Conservation (phyloP, 2,888 invertebrate genomes). For the Cremastinae sp. region DNA sequence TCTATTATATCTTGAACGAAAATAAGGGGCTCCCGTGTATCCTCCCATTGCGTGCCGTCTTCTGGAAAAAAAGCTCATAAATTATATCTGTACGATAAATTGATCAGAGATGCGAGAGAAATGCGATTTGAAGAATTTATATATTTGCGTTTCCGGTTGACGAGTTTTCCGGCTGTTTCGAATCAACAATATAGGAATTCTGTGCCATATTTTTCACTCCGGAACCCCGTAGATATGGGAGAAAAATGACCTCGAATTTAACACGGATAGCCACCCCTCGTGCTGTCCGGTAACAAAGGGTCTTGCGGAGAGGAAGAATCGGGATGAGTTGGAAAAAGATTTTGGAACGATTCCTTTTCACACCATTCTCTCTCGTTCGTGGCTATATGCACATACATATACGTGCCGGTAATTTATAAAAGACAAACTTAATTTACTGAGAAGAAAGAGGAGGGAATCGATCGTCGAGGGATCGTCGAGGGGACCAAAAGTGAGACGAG, state of each 20-base stretch:
- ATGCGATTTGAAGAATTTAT: not conserved
- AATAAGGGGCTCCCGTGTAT: too few species aligned
- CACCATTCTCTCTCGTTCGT: conserved; percentile 24
- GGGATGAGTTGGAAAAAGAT: conserved; percentile 38
- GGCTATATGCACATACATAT: too few species aligned
- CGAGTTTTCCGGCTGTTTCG: conserved; percentile 39
- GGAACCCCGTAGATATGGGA: conserved; percentile 36
- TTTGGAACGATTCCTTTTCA: conserved; percentile 54
- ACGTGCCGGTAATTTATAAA: conserved; percentile 11
- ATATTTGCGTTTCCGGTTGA: conserved; percentile 28
- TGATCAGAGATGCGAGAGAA: not conserved
- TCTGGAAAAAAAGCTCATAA: not conserved
- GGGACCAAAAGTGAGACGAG: conserved; percentile 25
- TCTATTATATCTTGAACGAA: too few species aligned
- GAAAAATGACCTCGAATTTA: conserved; percentile 38
- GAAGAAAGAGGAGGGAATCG: conserved; percentile 45
- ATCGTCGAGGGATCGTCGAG: conserved; percentile 27
- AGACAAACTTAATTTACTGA: conserved; percentile 59
- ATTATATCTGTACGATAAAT: conserved; percentile 1
- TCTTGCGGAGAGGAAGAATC: conserved; percentile 11
- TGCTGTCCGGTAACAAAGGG: conserved; percentile 46
- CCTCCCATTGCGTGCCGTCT: too few species aligned
- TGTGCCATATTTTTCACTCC: conserved; percentile 42
- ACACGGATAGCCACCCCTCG: not conserved
- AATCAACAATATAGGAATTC: conserved; percentile 27